A percentile compares a stretch with the other conserved stretches of the same genome.
These are phyloP conservation scores for Scolopax mira DNA, from an alignment of 2,113 vertebrate species.

Conservation along the genomic window DNA sequence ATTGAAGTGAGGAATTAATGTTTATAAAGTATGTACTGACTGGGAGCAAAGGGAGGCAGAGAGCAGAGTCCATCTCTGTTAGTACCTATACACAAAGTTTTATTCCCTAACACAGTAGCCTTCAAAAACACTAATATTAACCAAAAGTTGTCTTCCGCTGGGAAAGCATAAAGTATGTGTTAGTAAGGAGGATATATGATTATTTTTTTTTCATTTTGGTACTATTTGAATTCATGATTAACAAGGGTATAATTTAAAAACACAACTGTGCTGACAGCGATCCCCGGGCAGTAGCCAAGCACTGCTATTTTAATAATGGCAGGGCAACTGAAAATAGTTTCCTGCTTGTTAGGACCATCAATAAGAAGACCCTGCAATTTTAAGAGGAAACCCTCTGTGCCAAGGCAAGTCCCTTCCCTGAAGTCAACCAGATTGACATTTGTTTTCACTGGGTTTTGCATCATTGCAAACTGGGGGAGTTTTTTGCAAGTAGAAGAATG, in stretches of 20 bases:
- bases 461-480: neutral
- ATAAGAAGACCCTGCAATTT: neutral
- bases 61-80: neutral
- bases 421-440: neutral
- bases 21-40: neutral
- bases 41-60: neutral
- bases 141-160: neutral
- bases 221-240: neutral
- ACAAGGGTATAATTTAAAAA: neutral
- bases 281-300: neutral
- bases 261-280: neutral
- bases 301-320: constrained; percentile 17
- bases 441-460: neutral
- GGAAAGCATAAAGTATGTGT: neutral
- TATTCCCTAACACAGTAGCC: neutral
- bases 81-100: neutral
- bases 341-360: neutral
- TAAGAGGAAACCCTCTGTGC: neutral
- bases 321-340: constrained; percentile 22
- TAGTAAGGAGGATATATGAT: neutral
- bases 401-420: neutral
- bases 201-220: neutral
- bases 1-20: neutral
- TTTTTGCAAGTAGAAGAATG: neutral
- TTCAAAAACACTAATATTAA: neutral